These are phyloP conservation scores for Druon quercuslanigerum DNA, from an alignment of 1,140 invertebrate species.

Conservation along the genomic window DNA sequence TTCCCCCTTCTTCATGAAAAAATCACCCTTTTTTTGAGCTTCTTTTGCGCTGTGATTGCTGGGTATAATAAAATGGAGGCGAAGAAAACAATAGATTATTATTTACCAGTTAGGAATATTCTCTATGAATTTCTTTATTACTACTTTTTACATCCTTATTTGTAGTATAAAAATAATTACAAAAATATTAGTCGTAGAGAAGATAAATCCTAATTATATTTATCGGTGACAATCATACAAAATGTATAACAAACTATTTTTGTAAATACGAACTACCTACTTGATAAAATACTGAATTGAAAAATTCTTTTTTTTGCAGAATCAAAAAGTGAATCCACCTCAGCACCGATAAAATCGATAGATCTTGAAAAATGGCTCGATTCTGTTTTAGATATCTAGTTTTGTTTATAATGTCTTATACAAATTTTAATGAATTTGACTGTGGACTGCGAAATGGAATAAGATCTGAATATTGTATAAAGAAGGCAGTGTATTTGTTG, in stretches of 20 bases:
- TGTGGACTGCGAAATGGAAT: neutral
- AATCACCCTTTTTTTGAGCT: too few species aligned
- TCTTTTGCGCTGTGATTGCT: too few species aligned
- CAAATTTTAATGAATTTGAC: constrained; percentile 9
- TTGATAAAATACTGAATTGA: constrained; percentile 20
- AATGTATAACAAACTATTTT: neutral
- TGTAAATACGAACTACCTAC: neutral
- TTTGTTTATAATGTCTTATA: neutral
- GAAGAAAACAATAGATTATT: too few species aligned
- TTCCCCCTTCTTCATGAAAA: too few species aligned
- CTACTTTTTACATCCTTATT: too few species aligned
- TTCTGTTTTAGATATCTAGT: constrained; percentile 64
- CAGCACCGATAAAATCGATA: constrained; percentile 56
- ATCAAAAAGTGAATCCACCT: constrained; percentile 46
- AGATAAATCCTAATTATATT: constrained; percentile 20
- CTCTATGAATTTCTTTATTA: too few species aligned
- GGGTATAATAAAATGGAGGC: too few species aligned
- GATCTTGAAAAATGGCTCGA: constrained; percentile 70
- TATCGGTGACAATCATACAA: neutral
- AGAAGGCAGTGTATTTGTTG: constrained; percentile 28
- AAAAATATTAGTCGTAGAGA: neutral
- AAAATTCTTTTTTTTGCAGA: constrained; percentile 43
- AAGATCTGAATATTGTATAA: neutral
- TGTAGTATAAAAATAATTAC: too few species aligned
- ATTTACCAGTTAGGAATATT: too few species aligned